Conservation (phyloP, 2,888 invertebrate genomes). For the Bursaphelenchus okinawaensis region DNA sequence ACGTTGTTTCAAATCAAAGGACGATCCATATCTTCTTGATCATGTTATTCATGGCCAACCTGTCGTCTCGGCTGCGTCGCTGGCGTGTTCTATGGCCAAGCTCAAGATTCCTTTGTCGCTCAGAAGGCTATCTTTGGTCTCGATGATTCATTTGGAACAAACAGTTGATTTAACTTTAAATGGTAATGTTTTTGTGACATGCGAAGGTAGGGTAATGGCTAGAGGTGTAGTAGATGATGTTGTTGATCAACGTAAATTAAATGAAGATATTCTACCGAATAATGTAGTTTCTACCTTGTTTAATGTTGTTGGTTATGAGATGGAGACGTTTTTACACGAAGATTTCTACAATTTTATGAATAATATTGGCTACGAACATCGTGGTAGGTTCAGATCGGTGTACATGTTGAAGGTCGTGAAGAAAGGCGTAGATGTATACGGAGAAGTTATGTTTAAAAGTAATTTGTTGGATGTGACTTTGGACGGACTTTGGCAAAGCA, state of each 20-base stretch:
- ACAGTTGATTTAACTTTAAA: background rate
- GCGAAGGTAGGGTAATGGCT: background rate
- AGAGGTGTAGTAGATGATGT: background rate
- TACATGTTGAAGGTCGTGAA: constrained; percentile 16
- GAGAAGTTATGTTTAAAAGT: constrained; percentile 17
- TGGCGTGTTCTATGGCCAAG: background rate
- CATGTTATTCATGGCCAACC: background rate
- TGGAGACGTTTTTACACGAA: background rate
- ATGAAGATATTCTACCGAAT: too few relatives aligned
- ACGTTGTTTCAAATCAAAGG: background rate
- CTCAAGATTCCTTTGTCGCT: background rate
- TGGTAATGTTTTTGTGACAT: background rate
- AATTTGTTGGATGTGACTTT: constrained; percentile 21
- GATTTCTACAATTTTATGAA: constrained; percentile 14
- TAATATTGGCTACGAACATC: constrained; percentile 13
- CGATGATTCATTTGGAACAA: background rate
- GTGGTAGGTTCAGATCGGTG: constrained; percentile 13
- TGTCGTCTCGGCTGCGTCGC: background rate
- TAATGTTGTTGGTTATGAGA: background rate
- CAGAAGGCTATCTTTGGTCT: background rate
- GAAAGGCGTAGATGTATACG: constrained; percentile 11
- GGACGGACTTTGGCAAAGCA: constrained; percentile 28
- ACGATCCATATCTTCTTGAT: background rate
- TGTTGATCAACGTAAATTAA: background rate
- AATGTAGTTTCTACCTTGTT: too few relatives aligned